Conservation (phyloP, 1,140 invertebrate genomes). For the Drosophila micromelanica region DNA sequence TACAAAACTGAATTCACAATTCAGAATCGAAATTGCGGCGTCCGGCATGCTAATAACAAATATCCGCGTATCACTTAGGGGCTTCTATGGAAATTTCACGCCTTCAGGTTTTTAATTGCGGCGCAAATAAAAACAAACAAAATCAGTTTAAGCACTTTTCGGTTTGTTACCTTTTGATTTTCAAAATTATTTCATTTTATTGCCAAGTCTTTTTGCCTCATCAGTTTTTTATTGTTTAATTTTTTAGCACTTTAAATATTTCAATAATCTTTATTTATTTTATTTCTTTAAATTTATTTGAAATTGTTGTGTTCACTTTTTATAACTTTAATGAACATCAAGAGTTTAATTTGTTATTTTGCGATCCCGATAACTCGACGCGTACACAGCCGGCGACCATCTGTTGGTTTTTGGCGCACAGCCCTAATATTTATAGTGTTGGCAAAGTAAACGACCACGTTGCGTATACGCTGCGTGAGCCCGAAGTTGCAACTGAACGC, state of each 20-base stretch:
- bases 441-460: slow-evolving; percentile 32
- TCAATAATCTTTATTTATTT: slow-evolving; percentile 11
- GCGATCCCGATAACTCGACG: slow-evolving; percentile 66
- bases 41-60: slow-evolving; percentile 62
- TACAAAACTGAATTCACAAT: slow-evolving; percentile 34
- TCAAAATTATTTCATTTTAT: slow-evolving; percentile 21
- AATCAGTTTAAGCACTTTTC: slow-evolving; percentile 29
- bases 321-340: slow-evolving; percentile 50
- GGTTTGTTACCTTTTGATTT: slow-evolving; percentile 51
- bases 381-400: slow-evolving; percentile 75
- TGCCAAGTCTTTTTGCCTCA: slow-evolving; percentile 12
- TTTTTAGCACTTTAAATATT: slow-evolving; percentile 34
- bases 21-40: slow-evolving; percentile 29
- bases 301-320: slow-evolving; percentile 25
- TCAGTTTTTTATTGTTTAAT: slow-evolving; percentile 1
- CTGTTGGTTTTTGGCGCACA: slow-evolving; percentile 68
- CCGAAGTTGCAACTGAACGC: slow-evolving; percentile 59
- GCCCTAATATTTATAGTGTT: slow-evolving; percentile 61
- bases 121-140: slow-evolving; percentile 64
- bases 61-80: slow-evolving; percentile 46
- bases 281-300: slow-evolving; percentile 22
- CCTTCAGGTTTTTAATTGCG: slow-evolving; percentile 61
- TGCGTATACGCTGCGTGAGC: slow-evolving; percentile 75
- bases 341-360: slow-evolving; percentile 36
- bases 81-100: slow-evolving; percentile 59